Evolutionary conservation across 2,888 invertebrate species (phyloP), one percentile per base, ranked within the genome.

Genomic region (Cryptocheilus praepositus): DNA sequence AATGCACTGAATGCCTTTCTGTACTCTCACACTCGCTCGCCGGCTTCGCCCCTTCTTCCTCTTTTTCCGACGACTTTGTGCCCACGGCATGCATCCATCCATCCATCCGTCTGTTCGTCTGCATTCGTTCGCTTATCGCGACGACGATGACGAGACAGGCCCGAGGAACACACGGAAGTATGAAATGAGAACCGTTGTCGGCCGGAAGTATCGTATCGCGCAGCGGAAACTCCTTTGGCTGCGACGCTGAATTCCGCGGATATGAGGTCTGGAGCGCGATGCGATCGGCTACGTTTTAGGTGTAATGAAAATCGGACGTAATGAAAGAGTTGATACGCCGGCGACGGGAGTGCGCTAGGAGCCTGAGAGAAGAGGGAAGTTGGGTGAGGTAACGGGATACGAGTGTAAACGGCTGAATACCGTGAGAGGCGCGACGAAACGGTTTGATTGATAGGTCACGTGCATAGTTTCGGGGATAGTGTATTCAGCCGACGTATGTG

Each of bases 1-100:
- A 87, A 87, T 87, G 83, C 86, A 72, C 81, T 85, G 83, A 86
- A 86, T 86, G 83, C 85, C 81, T 79, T 77, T 73, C 78, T 75
- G 67, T 64, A 56, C 59, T 65, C 56, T 57, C 62, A 3, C 55
- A 3, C 55, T 53, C 57, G 2, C 62, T 66, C 65, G 21, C 56
- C 49, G 49, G 18, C 49, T 18, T 49, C 49, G 49, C 49, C 16
- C 46, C 56, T 61, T 43, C 45, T 44, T 46, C 53, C 18, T 46
- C 36, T 64, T 61, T 52, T 43, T 52, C 57, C 36, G 36, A 36
- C 36, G 36, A 36, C 36, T 36, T 36, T 36, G 36, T 36, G 36
- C 36, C 63, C 65, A 16, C 56, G 55, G 57, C 70, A 59, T 70
- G 62, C 67, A 67, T 62, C 62, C 45, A 54, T 36, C 36, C 36